These are phyloP conservation scores for Betta splendens DNA, from an alignment of 2,797 vertebrate genomes.

Conservation along the genomic window DNA sequence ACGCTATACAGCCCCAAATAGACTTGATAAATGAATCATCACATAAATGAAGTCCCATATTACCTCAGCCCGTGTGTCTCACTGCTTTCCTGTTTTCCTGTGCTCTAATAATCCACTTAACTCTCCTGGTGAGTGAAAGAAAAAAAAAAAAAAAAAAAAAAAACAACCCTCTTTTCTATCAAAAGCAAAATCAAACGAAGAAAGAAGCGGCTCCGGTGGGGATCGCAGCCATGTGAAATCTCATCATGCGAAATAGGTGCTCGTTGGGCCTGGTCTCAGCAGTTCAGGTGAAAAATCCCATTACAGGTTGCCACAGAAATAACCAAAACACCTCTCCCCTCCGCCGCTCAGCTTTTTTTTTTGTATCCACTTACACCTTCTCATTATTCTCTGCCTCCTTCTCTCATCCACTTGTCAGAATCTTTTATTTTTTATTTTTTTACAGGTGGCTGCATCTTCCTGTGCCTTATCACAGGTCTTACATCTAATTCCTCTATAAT, in stretches of 20 bases:
- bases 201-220: slow-evolving; percentile 46
- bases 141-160: neutral
- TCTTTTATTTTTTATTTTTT: slow-evolving; percentile 63
- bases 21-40: slow-evolving; percentile 52
- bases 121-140: slow-evolving; percentile 27
- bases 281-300: slow-evolving; percentile 68
- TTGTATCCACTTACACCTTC: slow-evolving; percentile 42
- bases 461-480: slow-evolving; percentile 50
- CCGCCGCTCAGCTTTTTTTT: slow-evolving; percentile 32
- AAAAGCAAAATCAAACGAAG: slow-evolving; percentile 66
- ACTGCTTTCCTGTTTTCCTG: slow-evolving; percentile 31
- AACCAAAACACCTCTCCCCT: slow-evolving; percentile 59
- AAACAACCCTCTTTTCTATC: slow-evolving; percentile 45
- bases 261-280: slow-evolving; percentile 63
- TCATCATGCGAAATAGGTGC: slow-evolving; percentile 70
- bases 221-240: slow-evolving; percentile 58
- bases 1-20: slow-evolving; percentile 13
- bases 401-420: slow-evolving; percentile 59
- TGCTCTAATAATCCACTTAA: slow-evolving; percentile 68
- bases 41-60: slow-evolving; percentile 42
- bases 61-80: slow-evolving; percentile 33
- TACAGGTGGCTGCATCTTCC: slow-evolving; percentile 47
- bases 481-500: slow-evolving; percentile 54
- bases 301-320: slow-evolving; percentile 63
- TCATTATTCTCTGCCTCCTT: slow-evolving; percentile 56